These are phyloP conservation scores for Toxonevra muliebris DNA, from an alignment of 2,888 invertebrate species.

Conservation along the genomic window DNA sequence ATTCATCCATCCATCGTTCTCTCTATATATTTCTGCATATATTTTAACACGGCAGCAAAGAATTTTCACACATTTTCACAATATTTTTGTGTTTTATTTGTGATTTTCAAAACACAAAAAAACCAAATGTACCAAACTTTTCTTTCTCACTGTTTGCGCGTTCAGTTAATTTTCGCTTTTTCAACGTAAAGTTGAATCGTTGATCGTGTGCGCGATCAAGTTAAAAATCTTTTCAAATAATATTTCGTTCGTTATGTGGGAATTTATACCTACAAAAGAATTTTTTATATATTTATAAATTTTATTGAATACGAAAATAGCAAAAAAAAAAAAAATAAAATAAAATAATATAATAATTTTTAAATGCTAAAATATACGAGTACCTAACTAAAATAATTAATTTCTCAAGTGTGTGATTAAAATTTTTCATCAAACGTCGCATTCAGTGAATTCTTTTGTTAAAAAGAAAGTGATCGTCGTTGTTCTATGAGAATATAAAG, in stretches of 20 bases:
- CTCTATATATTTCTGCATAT: too few relatives aligned
- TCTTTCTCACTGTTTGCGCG: conserved; percentile 2
- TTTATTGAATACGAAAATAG: background rate
- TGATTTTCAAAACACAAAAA: conserved; percentile 27
- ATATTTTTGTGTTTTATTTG: conserved; percentile 26
- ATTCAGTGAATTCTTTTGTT: background rate
- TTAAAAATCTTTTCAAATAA: background rate
- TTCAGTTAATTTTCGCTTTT: conserved; percentile 47
- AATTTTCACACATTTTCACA: conserved; percentile 6
- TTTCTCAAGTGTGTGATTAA: too few relatives aligned
- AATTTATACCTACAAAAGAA: background rate
- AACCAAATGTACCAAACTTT: conserved; percentile 19
- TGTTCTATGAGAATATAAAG: background rate
- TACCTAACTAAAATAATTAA: too few relatives aligned
- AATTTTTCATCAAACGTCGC: background rate
- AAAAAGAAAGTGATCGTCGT: conserved; percentile 14
- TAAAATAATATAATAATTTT: too few relatives aligned
- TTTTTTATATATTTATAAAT: conserved; percentile 2
- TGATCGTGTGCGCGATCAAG: conserved; percentile 32
- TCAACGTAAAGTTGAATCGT: conserved; percentile 40
- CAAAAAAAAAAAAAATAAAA: background rate
- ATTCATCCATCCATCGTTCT: too few relatives aligned
- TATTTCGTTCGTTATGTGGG: conserved; percentile 3
- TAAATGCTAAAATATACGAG: too few relatives aligned
- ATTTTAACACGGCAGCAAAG: background rate